Percentiles rank a stretch among this genome's conserved stretches.
These are phyloP conservation scores for Syrphus vitripennis DNA, from an alignment of 2,888 invertebrate species.

Conservation along the genomic window DNA sequence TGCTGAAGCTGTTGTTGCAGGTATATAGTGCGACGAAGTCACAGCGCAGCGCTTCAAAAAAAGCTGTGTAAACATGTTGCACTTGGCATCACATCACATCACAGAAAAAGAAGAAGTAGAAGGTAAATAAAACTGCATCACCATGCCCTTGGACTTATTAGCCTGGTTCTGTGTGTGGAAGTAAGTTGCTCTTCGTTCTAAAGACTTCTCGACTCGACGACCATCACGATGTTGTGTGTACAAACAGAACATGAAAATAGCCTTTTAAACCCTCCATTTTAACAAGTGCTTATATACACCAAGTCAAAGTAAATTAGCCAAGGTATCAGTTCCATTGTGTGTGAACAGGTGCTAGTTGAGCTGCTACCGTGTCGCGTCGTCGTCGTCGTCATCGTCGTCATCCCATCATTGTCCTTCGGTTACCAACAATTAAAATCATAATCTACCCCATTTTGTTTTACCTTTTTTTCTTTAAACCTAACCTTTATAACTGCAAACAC, in stretches of 20 bases:
- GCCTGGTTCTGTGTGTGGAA: constrained; percentile 1
- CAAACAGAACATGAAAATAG: constrained; percentile 2
- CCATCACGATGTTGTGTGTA: neutral
- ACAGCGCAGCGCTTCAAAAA: neutral
- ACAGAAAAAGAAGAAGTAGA: neutral
- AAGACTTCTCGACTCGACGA: neutral
- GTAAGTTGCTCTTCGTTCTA: neutral
- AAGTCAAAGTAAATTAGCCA: constrained; percentile 11
- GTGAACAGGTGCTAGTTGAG: constrained; percentile 23
- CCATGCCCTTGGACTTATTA: constrained; percentile 32
- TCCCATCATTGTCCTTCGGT: neutral
- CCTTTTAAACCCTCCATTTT: neutral
- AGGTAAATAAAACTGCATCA: constrained; percentile 12
- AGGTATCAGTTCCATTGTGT: constrained; percentile 7
- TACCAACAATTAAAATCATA: constrained; percentile 23
- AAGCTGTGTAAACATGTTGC: constrained; percentile 14
- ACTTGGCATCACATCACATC: constrained; percentile 12
- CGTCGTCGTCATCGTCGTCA: neutral
- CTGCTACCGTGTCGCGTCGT: neutral
- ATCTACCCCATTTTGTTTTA: neutral
- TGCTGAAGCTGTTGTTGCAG: neutral
- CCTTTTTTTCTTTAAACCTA: neutral
- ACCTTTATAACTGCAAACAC: neutral
- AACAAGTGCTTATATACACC: neutral
- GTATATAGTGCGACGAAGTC: too few species aligned